A percentile compares a stretch with the other conserved stretches of the same genome.
These are phyloP conservation scores for Epinephelus fuscoguttatus DNA, from an alignment of 2,113 vertebrate species.

Conservation along the genomic window DNA sequence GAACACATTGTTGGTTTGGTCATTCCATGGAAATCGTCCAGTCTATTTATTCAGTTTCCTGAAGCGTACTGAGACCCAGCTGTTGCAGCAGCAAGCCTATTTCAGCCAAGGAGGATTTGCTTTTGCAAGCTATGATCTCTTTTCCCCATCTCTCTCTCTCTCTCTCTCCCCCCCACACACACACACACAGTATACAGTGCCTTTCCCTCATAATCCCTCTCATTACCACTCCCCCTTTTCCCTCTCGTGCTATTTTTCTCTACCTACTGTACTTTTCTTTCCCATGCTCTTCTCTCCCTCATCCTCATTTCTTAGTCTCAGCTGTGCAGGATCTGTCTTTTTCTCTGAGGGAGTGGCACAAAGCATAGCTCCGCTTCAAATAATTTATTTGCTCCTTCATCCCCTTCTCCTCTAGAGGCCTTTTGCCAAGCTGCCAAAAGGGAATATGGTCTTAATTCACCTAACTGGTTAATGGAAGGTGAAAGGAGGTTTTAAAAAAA, in stretches of 20 bases:
- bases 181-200: background rate
- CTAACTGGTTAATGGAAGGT: conserved; percentile 56
- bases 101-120: conserved; percentile 20
- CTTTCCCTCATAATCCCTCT: conserved; percentile 31
- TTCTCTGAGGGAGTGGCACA: conserved; percentile 36
- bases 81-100: conserved; percentile 39
- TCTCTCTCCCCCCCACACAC: background rate
- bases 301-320: conserved; percentile 23
- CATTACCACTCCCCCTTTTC: background rate
- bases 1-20: background rate
- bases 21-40: conserved; percentile 7
- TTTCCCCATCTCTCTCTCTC: background rate
- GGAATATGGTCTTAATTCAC: conserved; percentile 47
- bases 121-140: conserved; percentile 26
- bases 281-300: background rate
- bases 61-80: conserved; percentile 36
- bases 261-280: conserved; percentile 10
- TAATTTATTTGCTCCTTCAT: conserved; percentile 62
- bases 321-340: background rate
- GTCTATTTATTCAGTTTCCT: conserved; percentile 29
- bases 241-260: conserved; percentile 12
- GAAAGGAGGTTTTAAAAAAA: conserved; percentile 5
- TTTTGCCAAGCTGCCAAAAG: conserved; percentile 36
- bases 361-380: conserved; percentile 50
- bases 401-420: conserved; percentile 25